Percentiles rank a stretch among this genome's conserved stretches.
phyloP scores from a whole-genome alignment of 2,888 invertebrate species.

The Dendrolimus houi region DNA sequence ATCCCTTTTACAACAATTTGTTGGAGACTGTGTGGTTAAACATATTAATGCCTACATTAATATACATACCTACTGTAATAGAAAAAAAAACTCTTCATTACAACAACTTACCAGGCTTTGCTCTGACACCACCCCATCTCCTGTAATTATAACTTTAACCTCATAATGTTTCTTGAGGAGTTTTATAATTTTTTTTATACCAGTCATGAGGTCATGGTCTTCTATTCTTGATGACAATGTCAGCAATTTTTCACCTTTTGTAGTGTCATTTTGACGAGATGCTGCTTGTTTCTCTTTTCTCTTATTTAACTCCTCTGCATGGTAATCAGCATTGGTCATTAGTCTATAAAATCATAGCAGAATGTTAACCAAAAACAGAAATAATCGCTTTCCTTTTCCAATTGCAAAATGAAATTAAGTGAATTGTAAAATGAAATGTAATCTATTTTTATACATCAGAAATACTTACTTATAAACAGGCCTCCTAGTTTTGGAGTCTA shows the following conservation, averaged over 20 bases:
- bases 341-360: slow-evolving; percentile 47
- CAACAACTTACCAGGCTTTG: slow-evolving; percentile 29
- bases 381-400: too few relatives aligned
- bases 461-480: slow-evolving; percentile 78
- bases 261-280: slow-evolving; percentile 40
- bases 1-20: too few relatives aligned
- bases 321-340: slow-evolving; percentile 80
- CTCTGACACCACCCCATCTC: slow-evolving; percentile 51
- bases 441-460: not conserved
- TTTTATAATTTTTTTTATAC: slow-evolving; percentile 79
- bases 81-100: not conserved
- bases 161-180: slow-evolving; percentile 81
- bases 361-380: too few relatives aligned
- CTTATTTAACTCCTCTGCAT: slow-evolving; percentile 76
- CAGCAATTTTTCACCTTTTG: slow-evolving; percentile 80
- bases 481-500: slow-evolving; percentile 80
- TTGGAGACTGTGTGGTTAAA: too few relatives aligned
- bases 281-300: slow-evolving; percentile 63
- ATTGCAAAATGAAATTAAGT: too few relatives aligned
- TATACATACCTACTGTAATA: not conserved
- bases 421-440: not conserved
- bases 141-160: slow-evolving; percentile 76
- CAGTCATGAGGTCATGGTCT: slow-evolving; percentile 80
- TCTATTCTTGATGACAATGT: slow-evolving; percentile 78
- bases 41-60: not conserved